phyloP scores from a whole-genome alignment of 35 echinoderm and acorn worm species.

The Acanthaster planci region DNA sequence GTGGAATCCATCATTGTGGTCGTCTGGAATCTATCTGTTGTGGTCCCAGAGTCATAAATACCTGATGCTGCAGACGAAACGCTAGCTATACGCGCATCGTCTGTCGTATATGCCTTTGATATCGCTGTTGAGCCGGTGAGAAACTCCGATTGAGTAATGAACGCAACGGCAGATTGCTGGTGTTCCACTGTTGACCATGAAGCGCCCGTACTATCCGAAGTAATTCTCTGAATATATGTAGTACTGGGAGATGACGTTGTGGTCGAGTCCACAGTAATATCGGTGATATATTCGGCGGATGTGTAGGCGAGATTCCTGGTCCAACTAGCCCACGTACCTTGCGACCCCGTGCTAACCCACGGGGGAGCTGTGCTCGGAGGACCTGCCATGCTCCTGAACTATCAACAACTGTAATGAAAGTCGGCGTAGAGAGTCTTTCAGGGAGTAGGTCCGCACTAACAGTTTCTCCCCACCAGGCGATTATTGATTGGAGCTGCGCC shows the following conservation, averaged over 20 bases:
- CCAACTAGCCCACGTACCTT: conserved; percentile 5
- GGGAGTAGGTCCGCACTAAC: neutral
- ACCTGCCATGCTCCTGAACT: neutral
- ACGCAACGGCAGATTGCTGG: neutral
- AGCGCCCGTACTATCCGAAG: neutral
- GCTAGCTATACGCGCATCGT: neutral
- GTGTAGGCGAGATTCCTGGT: neutral
- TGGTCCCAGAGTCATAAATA: conserved; percentile 17
- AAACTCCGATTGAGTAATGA: neutral
- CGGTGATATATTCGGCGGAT: neutral
- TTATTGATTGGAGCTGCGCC: neutral
- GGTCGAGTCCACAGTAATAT: conserved; percentile 19
- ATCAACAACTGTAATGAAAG: conserved; percentile 2
- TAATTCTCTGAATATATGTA: conserved; percentile 19
- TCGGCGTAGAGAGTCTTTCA: neutral
- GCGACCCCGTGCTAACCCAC: neutral
- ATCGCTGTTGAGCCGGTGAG: neutral
- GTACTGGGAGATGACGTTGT: neutral
- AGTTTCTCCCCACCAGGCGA: conserved; percentile 4
- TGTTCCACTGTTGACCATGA: neutral
- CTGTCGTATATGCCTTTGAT: neutral
- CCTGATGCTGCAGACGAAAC: neutral
- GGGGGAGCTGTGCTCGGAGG: neutral
- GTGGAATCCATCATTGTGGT: conserved; percentile 8
- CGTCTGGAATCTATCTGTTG: neutral